Evolutionary conservation across 2,888 invertebrate species (phyloP), one percentile per base, ranked within the genome.

Genomic region (Drosophila kuntzei): DNA sequence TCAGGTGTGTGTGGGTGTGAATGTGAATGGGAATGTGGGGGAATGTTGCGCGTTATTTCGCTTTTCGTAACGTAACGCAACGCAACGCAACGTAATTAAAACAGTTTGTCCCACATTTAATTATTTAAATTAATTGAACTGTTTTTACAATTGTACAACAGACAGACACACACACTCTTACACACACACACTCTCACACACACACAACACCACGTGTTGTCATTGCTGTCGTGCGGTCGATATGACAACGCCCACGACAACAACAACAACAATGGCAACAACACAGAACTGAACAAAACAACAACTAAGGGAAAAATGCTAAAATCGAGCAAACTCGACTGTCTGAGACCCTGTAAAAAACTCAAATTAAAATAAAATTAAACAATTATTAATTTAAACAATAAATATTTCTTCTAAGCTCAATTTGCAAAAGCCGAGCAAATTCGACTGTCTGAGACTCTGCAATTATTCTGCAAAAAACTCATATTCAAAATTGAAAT

Each of bases 71-170:
- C 53, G 41, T 2, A 29, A 34, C 27, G 27, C 41, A 20, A 59
- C 50, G 75, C 80, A 78, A 78, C 78, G 77, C 82, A 78, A 78
- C 78, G 75, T 84, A 87, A 87, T 84, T 84, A 84, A 87, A 87
- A 81, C 84, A 76, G 82, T 87, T 84, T 80, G 84, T 57, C 70
- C 71, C 80, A 79, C 82, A 76, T 85, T 82, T 85, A 82, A 85
- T 85, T 87, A 87, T 85, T 85, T 87, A 87, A 87, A 87, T 80
- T 82, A 87, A 87, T 85, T 87, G 82, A 85, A 87, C 73, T 85
- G 87, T 85, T 85, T 87, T 87, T 79, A 80, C 80, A 85, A 82
- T 76, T 81, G 72, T 51, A 54, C 61, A 27, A 43, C 51, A 46
- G 29, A 60, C 47, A 50, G 37, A 14, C n/a, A 7, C 6, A 6